Base-by-base conservation (phyloP, 2,888 invertebrate genomes). In the Automeris io region DNA sequence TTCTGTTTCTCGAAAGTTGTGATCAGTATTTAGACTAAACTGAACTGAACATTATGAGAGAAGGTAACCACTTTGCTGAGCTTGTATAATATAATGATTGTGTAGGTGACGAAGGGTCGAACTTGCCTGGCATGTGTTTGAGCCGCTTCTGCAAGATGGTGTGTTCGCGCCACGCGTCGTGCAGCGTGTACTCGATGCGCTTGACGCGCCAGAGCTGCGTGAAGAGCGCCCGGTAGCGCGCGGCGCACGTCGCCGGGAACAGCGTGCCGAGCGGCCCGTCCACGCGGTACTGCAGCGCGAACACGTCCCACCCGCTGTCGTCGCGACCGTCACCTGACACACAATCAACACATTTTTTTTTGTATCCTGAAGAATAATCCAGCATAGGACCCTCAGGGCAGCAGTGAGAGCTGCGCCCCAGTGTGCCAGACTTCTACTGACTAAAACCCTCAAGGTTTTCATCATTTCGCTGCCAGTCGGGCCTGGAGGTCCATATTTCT, bases 271-370 rank as follows among this genome's bases (percentile, higher is more conserved):
- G 92, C 7, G 96, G 96, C 0, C 96, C 96, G 73, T 94, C 93
- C 33, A 95, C 93, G 58, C 94, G 92, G 76, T 97, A 97, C 67
- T 95, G 92, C 32, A 97, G 86, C 54, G 92, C 92, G 77, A 96
- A 96, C 36, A 96, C 94, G 76, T 97, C 96, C 95, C 96, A 96
- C 2, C 96, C 96, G 41, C 90, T 90, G 73, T 96, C 96, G 36
- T 93, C 82, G 47, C 85, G 83, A 0, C 83, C 82, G 54, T 85
- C 85, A 42, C 83, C 90, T 82, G 36, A 19, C 22, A 19, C 18
- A 8, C 23, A 37, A 12, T 16, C n/a, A 12, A 3, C 8, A 29
- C 16, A 29, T 23, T 3, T 23, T 23, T 23, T 7, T n/a, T n/a
- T n/a, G n/a, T n/a, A n/a, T n/a, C n/a, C n/a, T n/a, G n/a, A n/a